Base-by-base conservation (phyloP, 2,888 invertebrate genomes). In the Adelphocoris suturalis region DNA sequence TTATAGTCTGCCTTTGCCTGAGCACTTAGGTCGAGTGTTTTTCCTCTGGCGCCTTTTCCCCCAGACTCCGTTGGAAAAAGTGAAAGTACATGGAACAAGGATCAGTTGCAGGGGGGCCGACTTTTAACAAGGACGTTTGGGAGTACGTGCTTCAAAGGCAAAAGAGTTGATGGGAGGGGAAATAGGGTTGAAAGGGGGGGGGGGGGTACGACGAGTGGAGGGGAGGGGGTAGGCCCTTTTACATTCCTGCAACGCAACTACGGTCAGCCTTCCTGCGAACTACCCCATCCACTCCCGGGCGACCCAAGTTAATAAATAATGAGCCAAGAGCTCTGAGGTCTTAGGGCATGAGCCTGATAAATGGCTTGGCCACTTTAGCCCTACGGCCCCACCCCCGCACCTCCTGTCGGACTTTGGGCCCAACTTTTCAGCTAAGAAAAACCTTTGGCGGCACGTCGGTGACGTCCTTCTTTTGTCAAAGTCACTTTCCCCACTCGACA, bases 251-350 rank as follows among this genome's bases (percentile, higher is more conserved):
- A 57, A 57, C 16, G 57, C 57, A 12, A n/a, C 68, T 27, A n/a
- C 61, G 61, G 61, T 61, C 61, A n/a, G 61, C 61, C 61, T n/a
- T 68, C 13, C 23, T 19, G n/a, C n/a, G 11, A n/a, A 23, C n/a
- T 13, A 23, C 12, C 57, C 57, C 68, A 23, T 23, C 68, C n/a
- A n/a, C n/a, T n/a, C n/a, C n/a, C n/a, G 14, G 46, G 16, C 28
- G 78, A 5, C 78, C 46, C 47, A 46, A 78, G 78, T 78, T 78
- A 78, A 78, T 78, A 78, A 78, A 47, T 78, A 78, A 78, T 78
- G 78, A 78, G 47, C 68, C 47, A 14, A 78, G 78, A 46, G 14
- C 28, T 46, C 11, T 5, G 28, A 47, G 78, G 47, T 78, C 46
- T 47, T 16, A 78, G 78, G 46, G 78, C 47, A 9, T 78, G 78